Evolutionary conservation across 2,888 invertebrate species (phyloP), one percentile per base, ranked within the genome.

Genomic region (Thysanoteuthis rhombus): DNA sequence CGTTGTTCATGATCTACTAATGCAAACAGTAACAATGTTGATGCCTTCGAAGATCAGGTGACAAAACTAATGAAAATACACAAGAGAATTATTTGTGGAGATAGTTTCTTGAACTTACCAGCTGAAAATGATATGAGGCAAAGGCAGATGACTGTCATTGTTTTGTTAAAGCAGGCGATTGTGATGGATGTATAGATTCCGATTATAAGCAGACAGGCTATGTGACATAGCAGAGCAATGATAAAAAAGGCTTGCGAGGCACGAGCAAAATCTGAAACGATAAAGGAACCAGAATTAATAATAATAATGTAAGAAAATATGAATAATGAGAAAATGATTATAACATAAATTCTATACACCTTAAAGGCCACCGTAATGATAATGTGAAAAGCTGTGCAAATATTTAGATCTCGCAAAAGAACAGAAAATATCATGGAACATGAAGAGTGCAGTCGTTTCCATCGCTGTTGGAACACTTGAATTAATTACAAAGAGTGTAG

Each of bases 211-310:
- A 93, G 8, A 93, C 93, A 52, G 36, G 93, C 58, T 4, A 93
- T 12, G 19, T 93, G 93, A 28, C 47, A 93, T 19, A 93, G 32
- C 4, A 93, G 58, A 39, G 93, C 93, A 32, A 93, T 47, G 22
- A 93, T 32, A n/a, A 58, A 52, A 47, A 93, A 93, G 25, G 47
- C 32, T 93, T 93, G 93, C 12, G 93, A 93, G 25, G 93, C 93
- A 47, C 93, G 47, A 28, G 93, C 93, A 58, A 93, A 93, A 93
- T 93, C 93, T 93, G 93, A 36, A 93, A 93, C 32, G 45, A 75
- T 28, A 58, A 58, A 75, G 32, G 32, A 75, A 75, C 10, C 28
- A 58, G 32, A 28, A 75, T 36, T 75, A 75, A 75, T n/a, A 52
- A 52, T 52, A 52, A 52, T 52, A 52, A 52, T 52, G 25, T n/a